Evolutionary conservation across 1,140 invertebrate species (phyloP).

Genomic region (Lepidurus apus): DNA sequence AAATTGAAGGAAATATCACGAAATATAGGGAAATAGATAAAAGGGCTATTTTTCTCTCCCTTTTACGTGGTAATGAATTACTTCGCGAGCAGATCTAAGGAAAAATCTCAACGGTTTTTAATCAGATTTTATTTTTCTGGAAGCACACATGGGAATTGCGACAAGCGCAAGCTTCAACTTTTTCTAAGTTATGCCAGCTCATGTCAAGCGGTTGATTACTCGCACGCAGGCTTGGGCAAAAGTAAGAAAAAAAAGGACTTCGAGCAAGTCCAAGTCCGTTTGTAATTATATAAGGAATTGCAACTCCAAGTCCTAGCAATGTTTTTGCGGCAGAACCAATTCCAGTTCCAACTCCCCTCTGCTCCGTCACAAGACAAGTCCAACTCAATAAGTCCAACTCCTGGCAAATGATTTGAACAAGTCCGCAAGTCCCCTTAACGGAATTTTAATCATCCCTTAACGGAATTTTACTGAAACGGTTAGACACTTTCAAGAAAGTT

Average conservation of each 20-base stretch:
- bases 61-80: no score
- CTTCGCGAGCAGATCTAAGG: no score
- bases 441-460: no score
- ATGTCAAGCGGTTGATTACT: not conserved
- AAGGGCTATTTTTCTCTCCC: no score
- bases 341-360: not conserved
- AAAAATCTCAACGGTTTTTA: no score
- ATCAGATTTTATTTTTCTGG: no score
- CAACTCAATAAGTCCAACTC: not conserved
- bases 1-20: no score
- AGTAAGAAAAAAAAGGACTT: not conserved
- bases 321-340: not conserved
- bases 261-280: not conserved
- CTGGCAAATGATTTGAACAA: not conserved
- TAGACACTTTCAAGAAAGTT: no score
- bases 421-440: not conserved
- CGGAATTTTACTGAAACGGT: no score
- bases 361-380: not conserved
- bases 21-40: no score
- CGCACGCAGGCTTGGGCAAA: conserved; percentile 1
- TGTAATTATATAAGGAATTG: not conserved
- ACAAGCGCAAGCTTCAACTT: no score
- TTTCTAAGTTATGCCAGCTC: not conserved
- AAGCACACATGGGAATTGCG: no score
- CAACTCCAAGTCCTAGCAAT: not conserved